These are phyloP conservation scores for Drosophila ananassae DNA, from an alignment of 1,140 invertebrate species.

Conservation along the genomic window DNA sequence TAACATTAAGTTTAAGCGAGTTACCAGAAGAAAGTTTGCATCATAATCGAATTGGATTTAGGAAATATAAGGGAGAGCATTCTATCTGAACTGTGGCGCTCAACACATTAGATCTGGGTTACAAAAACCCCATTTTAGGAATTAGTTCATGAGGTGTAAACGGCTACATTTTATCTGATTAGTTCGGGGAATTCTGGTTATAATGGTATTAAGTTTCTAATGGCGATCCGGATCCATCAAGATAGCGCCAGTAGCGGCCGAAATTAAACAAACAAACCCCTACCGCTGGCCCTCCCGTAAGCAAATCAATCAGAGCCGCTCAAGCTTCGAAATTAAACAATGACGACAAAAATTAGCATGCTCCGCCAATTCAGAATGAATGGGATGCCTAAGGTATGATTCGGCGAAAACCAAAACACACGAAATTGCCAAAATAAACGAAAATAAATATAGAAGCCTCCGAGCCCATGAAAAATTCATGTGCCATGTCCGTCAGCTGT, in stretches of 20 bases:
- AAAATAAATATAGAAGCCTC: conserved; percentile 26
- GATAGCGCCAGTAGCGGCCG: conserved; percentile 26
- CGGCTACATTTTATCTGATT: neutral
- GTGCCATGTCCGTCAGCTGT: conserved; percentile 41
- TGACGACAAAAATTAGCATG: conserved; percentile 43
- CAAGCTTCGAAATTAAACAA: conserved; percentile 19
- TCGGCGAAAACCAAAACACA: conserved; percentile 28
- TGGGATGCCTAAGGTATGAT: conserved; percentile 61
- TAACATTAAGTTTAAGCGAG: neutral
- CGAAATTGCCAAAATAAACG: conserved; percentile 22
- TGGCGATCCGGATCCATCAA: conserved; percentile 2
- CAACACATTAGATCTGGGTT: neutral
- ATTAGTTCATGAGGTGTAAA: neutral
- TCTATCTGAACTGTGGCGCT: neutral
- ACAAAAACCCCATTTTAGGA: no score
- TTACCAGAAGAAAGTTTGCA: conserved; percentile 42
- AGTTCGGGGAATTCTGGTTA: neutral
- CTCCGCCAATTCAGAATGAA: conserved; percentile 22
- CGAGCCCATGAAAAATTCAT: conserved; percentile 4
- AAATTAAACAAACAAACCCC: conserved; percentile 32
- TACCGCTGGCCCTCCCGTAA: conserved; percentile 29
- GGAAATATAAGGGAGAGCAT: neutral
- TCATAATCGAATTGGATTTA: conserved; percentile 3
- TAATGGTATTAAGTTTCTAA: neutral
- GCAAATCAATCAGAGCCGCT: conserved; percentile 35